Conservation (phyloP, 1,140 invertebrate genomes). For the Sesamia nonagrioides region DNA sequence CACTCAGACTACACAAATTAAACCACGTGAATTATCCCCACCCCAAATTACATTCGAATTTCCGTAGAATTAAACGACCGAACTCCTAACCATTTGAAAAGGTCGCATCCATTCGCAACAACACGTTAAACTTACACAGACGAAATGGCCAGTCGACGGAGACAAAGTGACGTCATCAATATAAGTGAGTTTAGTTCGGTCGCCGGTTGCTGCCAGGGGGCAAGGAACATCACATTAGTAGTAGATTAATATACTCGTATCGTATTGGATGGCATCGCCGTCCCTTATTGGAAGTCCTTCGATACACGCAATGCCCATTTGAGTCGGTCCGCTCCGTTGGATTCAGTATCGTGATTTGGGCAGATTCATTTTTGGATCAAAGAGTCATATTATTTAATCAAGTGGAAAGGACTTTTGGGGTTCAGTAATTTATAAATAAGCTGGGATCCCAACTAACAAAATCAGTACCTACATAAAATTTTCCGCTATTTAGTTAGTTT, state of each 20-base stretch:
- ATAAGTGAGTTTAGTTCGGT: constrained; percentile 67
- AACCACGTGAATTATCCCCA: constrained; percentile 52
- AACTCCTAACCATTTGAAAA: constrained; percentile 57
- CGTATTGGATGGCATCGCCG: constrained; percentile 52
- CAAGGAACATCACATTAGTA: constrained; percentile 69
- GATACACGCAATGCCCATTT: constrained; percentile 67
- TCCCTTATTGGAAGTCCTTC: constrained; percentile 71
- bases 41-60: constrained; percentile 65
- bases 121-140: constrained; percentile 69
- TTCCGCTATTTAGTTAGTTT: no score
- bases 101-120: constrained; percentile 58
- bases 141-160: constrained; percentile 70
- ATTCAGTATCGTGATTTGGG: constrained; percentile 51
- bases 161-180: constrained; percentile 82
- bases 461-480: no score
- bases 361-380: constrained; percentile 55
- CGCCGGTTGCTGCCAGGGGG: constrained; percentile 62
- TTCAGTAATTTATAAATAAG: constrained; percentile 40
- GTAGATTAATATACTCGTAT: constrained; percentile 70
- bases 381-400: constrained; percentile 52
- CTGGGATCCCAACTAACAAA: no score
- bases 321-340: constrained; percentile 58
- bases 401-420: constrained; percentile 50
- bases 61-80: constrained; percentile 63
- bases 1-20: constrained; percentile 42